These are phyloP conservation scores for Empis livida DNA, from an alignment of 2,888 invertebrate species.

Conservation along the genomic window DNA sequence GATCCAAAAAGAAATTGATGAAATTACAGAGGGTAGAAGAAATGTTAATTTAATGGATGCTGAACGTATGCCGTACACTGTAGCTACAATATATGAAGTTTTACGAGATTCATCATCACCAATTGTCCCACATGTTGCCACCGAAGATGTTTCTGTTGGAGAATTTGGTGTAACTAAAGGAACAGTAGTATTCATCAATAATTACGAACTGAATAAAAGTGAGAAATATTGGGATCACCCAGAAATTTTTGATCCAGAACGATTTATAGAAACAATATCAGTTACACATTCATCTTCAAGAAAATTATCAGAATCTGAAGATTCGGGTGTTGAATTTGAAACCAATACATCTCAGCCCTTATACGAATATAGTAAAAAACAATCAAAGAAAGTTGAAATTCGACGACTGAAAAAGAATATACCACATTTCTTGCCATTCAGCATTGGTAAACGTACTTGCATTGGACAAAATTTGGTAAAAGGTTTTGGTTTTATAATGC, in stretches of 20 bases:
- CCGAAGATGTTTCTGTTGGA: conserved; percentile 56
- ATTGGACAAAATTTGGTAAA: conserved; percentile 71
- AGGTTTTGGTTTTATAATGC: conserved; percentile 59
- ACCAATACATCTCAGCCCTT: conserved; percentile 14
- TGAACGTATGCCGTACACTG: conserved; percentile 59
- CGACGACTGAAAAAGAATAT: conserved; percentile 41
- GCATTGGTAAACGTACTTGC: conserved; percentile 75
- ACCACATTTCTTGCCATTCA: conserved; percentile 71
- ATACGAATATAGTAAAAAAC: conserved; percentile 16
- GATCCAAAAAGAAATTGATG: conserved; percentile 57
- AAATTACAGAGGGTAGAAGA: conserved; percentile 38
- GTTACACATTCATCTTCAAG: conserved; percentile 8
- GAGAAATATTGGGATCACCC: conserved; percentile 61
- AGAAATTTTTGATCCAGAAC: conserved; percentile 55
- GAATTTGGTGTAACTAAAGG: conserved; percentile 62
- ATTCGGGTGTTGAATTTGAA: conserved; percentile 44
- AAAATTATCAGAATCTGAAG: conserved; percentile 40
- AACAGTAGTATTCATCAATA: conserved; percentile 72
- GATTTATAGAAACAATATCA: conserved; percentile 47
- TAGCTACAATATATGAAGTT: conserved; percentile 69
- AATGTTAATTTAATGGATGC: conserved; percentile 53
- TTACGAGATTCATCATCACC: conserved; percentile 71
- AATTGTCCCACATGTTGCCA: conserved; percentile 81
- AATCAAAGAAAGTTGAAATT: conserved; percentile 1
- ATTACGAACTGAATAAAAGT: conserved; percentile 65